Conservation (phyloP, 1,140 invertebrate genomes). For the Drosophila eugracilis region DNA sequence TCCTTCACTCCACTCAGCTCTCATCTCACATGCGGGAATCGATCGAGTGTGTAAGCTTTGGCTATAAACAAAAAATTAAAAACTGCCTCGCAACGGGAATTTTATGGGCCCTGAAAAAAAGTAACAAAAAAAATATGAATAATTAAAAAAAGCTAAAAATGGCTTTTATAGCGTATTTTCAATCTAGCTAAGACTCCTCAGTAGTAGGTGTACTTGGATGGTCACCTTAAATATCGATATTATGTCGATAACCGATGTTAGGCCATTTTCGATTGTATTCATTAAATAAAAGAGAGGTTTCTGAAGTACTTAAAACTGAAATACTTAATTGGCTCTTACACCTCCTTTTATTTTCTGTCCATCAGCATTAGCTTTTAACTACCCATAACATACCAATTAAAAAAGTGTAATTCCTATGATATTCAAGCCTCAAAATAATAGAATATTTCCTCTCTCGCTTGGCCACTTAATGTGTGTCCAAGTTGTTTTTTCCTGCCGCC, state of each 20-base stretch:
- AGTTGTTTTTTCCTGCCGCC: slow-evolving; percentile 32
- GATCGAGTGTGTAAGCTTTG: slow-evolving; percentile 74
- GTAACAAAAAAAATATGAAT: not conserved
- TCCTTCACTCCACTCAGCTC: slow-evolving; percentile 4
- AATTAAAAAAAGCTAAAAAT: no score
- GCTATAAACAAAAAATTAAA: slow-evolving; percentile 79
- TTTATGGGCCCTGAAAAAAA: not conserved
- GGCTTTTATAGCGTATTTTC: no score
- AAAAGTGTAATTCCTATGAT: not conserved
- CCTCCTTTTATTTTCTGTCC: no score
- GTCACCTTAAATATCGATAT: no score
- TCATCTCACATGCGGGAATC: slow-evolving; percentile 50
- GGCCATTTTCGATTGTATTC: no score
- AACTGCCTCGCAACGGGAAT: slow-evolving; percentile 11
- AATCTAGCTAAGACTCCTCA: no score
- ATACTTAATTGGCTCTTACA: no score
- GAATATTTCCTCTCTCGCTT: not conserved
- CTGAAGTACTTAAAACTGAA: no score
- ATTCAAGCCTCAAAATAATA: slow-evolving; percentile 1
- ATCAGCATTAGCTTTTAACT: no score
- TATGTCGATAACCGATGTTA: no score
- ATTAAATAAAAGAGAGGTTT: no score
- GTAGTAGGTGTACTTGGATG: no score
- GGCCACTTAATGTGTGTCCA: slow-evolving; percentile 17
- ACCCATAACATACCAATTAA: not conserved